Evolutionary conservation across 2,888 invertebrate species (phyloP).

Genomic region (Protonemura montana): DNA sequence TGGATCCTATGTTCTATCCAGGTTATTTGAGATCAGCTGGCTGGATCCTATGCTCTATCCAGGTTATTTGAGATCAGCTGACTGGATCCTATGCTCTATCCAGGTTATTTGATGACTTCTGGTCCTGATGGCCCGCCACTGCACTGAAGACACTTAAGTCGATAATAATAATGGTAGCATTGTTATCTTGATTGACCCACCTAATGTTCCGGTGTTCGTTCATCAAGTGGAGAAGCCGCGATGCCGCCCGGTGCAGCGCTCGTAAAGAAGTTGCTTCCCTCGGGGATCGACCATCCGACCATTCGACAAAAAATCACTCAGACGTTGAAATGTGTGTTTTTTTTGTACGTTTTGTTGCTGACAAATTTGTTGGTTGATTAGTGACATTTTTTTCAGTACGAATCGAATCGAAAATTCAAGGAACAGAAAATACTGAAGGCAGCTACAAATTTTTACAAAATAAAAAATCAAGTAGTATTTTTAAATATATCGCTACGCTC

Average conservation of each 20-base stretch:
- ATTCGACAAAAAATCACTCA: background rate
- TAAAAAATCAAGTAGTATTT: no score
- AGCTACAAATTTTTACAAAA: no score
- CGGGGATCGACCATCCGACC: background rate
- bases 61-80: no score
- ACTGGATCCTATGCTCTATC: no score
- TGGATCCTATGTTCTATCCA: no score
- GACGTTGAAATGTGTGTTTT: background rate
- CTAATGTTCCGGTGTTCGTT: background rate
- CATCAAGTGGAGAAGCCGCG: background rate
- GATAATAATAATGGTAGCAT: background rate
- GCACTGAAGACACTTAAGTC: background rate
- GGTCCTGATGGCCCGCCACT: background rate
- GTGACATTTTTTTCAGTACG: no score
- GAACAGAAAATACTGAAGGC: no score
- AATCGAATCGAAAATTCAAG: no score
- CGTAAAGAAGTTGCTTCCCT: background rate
- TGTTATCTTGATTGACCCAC: background rate
- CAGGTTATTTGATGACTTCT: no score
- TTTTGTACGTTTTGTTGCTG: background rate
- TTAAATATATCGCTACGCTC: no score
- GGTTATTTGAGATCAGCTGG: no score
- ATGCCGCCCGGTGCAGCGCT: background rate
- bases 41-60: no score
- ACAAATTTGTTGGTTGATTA: background rate